Evolutionary conservation across 2,113 vertebrate genomes (phyloP), one percentile per base, ranked within the genome.

Genomic region (Cavia porcellus): DNA sequence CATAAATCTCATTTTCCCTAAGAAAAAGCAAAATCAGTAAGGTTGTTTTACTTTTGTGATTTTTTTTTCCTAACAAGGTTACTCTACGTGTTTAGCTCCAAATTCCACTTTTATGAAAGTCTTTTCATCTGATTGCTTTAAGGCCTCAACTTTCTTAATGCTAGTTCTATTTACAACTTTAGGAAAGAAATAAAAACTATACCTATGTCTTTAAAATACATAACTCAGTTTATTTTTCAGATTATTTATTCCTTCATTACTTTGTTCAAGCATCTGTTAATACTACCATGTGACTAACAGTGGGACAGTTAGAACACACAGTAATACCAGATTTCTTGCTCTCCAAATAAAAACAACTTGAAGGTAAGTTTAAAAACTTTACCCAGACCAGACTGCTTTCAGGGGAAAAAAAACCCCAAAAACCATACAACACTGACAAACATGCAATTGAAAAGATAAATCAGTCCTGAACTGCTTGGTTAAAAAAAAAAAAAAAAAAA

Each of bases 131-230:
- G 28, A 86, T 14, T 80, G 47, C 17, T 32, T 42, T 5, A 75
- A 86, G 45, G 64, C 9, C 66, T 96, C 59, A 80, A 62, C 14
- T 89, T 90, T 88, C 32, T 30, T 86, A 92, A 10, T 4, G 57
- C 8, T 88, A 92, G 42, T 14, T 30, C 30, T 88, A 77, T 0
- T 85, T 47, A 77, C 10, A 89, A 50, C 45, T 93, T 96, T 95
- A 30, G 86, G 62, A 86, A 93, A 87, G n/a, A 86, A 95, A 82
- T 45, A 24, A 59, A 94, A 97, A 90, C n/a, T 82, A 70, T 25
- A 32, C 9, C 17, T 66, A 90, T 14, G 96, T 7, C 82, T 94
- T 92, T 30, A 83, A 90, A 79, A 92, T 50, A 96, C 0, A 97
- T 80, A 90, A 89, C 24, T 84, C 72, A 47, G n/a, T 52, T 83